Percentiles rank a stretch among this genome's conserved stretches.
Conservation (phyloP, 2,797 vertebrate genomes). For the Lutra lutra region DNA sequence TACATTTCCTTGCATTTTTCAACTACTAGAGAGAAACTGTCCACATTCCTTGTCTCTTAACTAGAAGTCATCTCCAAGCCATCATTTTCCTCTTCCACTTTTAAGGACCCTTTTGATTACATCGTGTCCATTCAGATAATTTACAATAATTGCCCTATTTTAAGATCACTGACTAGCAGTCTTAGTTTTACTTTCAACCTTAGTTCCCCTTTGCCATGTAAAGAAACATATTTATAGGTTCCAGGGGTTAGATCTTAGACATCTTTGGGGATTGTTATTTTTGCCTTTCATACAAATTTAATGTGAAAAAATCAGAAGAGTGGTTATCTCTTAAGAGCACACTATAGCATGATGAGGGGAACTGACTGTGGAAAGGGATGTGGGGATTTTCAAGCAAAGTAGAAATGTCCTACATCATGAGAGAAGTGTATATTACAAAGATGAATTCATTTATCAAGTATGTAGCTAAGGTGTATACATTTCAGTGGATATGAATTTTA, state of each 20-base stretch:
- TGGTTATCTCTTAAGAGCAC: background rate
- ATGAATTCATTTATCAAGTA: conserved; percentile 19
- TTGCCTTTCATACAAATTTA: background rate
- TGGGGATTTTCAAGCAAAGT: background rate
- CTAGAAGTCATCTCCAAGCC: background rate
- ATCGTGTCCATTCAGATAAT: background rate
- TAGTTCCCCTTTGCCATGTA: background rate
- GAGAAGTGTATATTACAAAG: background rate
- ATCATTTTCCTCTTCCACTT: background rate
- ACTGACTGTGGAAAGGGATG: background rate
- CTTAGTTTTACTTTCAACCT: background rate
- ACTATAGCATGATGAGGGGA: background rate
- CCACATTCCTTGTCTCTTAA: background rate
- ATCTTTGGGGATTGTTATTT: conserved; percentile 9
- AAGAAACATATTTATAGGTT: background rate
- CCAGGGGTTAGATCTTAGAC: background rate
- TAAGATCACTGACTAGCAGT: background rate
- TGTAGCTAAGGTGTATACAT: background rate
- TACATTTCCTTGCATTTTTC: background rate
- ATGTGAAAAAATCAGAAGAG: background rate
- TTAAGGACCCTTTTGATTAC: background rate
- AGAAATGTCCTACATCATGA: background rate
- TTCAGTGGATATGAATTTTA: conserved; percentile 36
- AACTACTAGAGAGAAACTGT: background rate
- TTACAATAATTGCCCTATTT: background rate